Base-by-base conservation (phyloP, 2,888 invertebrate species). In the Thecophora atra region DNA sequence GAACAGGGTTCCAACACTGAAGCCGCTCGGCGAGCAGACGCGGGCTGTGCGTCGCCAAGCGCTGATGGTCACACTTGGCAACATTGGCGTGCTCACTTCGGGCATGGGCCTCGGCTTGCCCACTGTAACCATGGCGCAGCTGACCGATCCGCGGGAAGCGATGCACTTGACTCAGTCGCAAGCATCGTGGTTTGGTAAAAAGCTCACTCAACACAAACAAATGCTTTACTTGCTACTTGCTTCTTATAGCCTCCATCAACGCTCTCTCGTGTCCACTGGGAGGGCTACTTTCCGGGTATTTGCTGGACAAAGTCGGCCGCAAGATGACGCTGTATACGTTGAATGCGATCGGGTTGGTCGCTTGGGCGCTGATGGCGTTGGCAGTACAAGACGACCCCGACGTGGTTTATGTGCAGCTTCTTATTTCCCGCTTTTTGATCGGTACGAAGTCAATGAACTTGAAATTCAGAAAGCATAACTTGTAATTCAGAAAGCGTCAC, bases 21-120 rank as follows among this genome's bases (percentile, higher is more conserved):
- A 76, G 26, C 85, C 84, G 15, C 73, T 85, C 8, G 86, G 85
- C 0, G 84, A 86, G 65, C 85, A 84, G 66, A 62, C 75, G 2
- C 77, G 79, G 15, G 86, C 86, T 1, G 79, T 85, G 21, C 78
- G 80, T 3, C 82, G 85, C 30, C 86, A 86, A 74, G 81, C 82
- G 0, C 73, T 78, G 2, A 86, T 85, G 82, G 84, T 83, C 15
- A 75, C 86, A 63, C 72, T 87, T 51, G 84, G 83, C 24, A 87
- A 87, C 72, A 68, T 86, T 62, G 84, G 86, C 4, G 75, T 86
- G 17, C 64, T 87, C 13, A 81, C 86, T 1, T 79, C 80, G 5
- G 87, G 87, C 0, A 83, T 87, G 80, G 80, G 79, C 0, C 51
- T 87, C 58, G 86, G 85, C 8, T 76, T 84, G 70, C 87, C 87